Base-by-base conservation (phyloP, 2,888 invertebrate species). In the Tenthredo livida region DNA sequence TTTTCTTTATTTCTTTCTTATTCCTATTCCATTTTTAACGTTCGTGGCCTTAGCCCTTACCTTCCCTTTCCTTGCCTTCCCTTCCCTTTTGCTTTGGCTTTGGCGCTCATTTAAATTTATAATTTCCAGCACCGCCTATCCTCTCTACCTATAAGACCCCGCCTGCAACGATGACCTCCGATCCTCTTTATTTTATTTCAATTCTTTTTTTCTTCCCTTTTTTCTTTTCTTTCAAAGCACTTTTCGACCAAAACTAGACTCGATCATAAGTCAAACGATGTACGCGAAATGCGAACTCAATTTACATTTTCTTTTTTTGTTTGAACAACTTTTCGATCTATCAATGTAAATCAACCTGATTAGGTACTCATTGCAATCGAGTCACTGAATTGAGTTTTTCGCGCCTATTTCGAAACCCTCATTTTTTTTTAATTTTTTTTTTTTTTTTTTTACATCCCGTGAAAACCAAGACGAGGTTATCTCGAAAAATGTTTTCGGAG, bases 81-180 rank as follows among this genome's bases (percentile, higher is more conserved):
- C 37, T 37, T 67, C 7, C n/a, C 33, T 70, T 70, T 70, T 5
- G 4, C 25, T 33, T 33, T 70, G 17, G 17, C 37, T 83, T 83
- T 65, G 83, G 83, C 67, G 83, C 83, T 83, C 83, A 70, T 83
- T 70, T 65, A 33, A 83, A 83, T 83, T 83, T 83, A 83, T 83
- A 83, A 83, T 83, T 83, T 40, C 29, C 70, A 65, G 43, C 67
- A 67, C 83, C 83, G 70, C 83, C 67, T 58, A 43, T 80, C 58
- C 80, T 61, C 25, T 21, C 50, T 47, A 21, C 58, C n/a, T n/a
- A 7, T 58, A 54, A 54, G 54, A 58, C 58, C n/a, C 78, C 47
- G 47, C 50, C 47, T 47, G 73, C 25, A 73, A 43, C 43, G n/a
- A 25, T 73, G 73, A 73, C 73, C 77, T 21, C 50, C 50, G 50